A percentile compares a stretch with the other conserved stretches of the same genome.
Evolutionary conservation across 2,888 invertebrate genomes (phyloP).

Genomic region (Amphiduros pacificus): DNA sequence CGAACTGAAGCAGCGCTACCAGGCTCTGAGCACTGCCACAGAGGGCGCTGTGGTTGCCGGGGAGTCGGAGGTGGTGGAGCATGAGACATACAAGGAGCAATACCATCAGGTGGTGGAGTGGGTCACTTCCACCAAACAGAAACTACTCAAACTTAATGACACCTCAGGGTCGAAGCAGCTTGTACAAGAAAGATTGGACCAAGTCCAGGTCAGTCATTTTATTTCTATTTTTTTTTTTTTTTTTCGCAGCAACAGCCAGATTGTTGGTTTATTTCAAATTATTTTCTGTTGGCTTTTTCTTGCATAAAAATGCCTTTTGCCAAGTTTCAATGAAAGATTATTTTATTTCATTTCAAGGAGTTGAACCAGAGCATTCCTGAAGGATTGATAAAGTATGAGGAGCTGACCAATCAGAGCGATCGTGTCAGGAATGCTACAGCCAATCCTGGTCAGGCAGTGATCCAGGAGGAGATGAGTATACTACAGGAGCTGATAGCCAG

Average conservation of each 20-base stretch:
- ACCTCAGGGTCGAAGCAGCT: constrained; percentile 83
- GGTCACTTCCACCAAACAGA: constrained; percentile 88
- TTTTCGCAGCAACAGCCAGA: too few species aligned
- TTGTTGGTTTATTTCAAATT: too few species aligned
- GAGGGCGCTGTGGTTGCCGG: constrained; percentile 78
- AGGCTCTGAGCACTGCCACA: constrained; percentile 19
- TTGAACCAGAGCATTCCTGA: constrained; percentile 13
- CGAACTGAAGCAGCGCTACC: constrained; percentile 41
- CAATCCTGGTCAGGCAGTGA: constrained; percentile 11
- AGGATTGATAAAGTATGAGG: constrained; percentile 8
- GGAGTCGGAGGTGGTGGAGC: constrained; percentile 72
- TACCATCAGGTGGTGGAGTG: constrained; percentile 62
- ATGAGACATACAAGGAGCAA: constrained; percentile 69
- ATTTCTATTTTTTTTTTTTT: background rate
- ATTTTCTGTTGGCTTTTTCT: too few species aligned
- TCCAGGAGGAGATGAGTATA: constrained; percentile 23
- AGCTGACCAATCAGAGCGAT: background rate
- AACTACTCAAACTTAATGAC: constrained; percentile 77
- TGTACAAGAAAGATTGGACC: constrained; percentile 76
- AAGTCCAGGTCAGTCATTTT: constrained; percentile 44
- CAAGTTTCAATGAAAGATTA: too few species aligned
- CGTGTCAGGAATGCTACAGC: constrained; percentile 12
- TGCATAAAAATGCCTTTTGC: too few species aligned
- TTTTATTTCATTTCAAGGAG: too few species aligned
- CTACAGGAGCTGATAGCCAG: constrained; percentile 18